These are phyloP conservation scores for Heliangelus exortis DNA, from an alignment of 2,797 vertebrate genomes.

Conservation along the genomic window DNA sequence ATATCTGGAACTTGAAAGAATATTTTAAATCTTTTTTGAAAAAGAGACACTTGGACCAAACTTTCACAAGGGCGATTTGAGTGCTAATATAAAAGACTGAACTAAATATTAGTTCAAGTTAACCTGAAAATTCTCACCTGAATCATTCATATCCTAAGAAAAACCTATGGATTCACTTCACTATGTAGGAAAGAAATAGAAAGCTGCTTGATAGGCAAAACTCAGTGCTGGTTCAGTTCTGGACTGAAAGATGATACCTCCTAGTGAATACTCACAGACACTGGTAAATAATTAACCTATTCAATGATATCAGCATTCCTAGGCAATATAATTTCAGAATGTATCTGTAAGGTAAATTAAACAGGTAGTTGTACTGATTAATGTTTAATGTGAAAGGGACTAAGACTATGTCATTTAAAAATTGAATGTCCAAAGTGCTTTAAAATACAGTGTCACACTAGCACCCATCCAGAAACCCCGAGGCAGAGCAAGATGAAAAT, in stretches of 20 bases:
- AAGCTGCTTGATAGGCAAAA: not conserved
- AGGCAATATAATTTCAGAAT: not conserved
- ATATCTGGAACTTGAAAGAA: not conserved
- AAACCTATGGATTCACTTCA: not conserved
- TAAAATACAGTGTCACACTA: not conserved
- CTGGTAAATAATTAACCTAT: not conserved
- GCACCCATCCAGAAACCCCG: not conserved
- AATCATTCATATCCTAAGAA: not conserved
- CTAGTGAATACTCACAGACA: not conserved
- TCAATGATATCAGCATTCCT: not conserved
- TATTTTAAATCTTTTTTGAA: too few species aligned
- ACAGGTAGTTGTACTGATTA: not conserved
- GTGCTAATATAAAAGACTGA: not conserved
- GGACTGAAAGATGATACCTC: not conserved
- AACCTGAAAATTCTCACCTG: not conserved
- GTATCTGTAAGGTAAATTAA: not conserved
- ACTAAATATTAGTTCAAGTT: not conserved
- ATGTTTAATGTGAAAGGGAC: not conserved
- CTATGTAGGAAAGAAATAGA: not conserved
- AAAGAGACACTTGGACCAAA: not conserved
- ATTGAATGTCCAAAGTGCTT: not conserved
- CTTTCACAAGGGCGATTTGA: not conserved
- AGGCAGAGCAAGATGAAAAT: not conserved
- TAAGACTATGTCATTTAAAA: not conserved
- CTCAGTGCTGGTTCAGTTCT: not conserved